These are phyloP conservation scores for Syngnathus acus DNA, from an alignment of 2,797 vertebrate genomes.

Conservation along the genomic window DNA sequence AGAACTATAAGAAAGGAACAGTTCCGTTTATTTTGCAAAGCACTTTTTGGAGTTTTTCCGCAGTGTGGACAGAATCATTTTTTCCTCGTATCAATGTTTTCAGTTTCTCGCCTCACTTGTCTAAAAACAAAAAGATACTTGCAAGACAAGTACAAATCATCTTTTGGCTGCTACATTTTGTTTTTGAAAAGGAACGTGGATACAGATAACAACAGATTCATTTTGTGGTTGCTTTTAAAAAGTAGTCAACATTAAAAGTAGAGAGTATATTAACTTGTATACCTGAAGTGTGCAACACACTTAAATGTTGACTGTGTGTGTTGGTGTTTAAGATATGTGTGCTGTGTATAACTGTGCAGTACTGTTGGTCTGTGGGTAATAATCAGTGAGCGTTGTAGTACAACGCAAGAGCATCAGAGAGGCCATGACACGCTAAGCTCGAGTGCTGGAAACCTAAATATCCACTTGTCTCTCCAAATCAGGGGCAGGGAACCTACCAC, in stretches of 20 bases:
- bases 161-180: conserved; percentile 70
- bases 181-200: conserved; percentile 38
- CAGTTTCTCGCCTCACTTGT: conserved; percentile 71
- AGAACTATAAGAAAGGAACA: conserved; percentile 64
- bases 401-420: conserved; percentile 26
- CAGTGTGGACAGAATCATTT: conserved; percentile 43
- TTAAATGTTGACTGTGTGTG: conserved; percentile 36
- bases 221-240: conserved; percentile 48
- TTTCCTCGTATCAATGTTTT: conserved; percentile 55
- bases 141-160: conserved; percentile 58
- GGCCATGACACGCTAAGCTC: conserved; percentile 47
- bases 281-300: conserved; percentile 46
- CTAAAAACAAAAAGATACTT: conserved; percentile 46
- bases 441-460: conserved; percentile 27
- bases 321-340: conserved; percentile 33
- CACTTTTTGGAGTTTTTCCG: conserved; percentile 58
- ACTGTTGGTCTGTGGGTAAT: conserved; percentile 41
- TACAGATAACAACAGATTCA: conserved; percentile 48
- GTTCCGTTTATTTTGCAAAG: conserved; percentile 45
- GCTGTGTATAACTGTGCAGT: conserved; percentile 53
- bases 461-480: not conserved
- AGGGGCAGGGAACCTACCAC: not conserved
- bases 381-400: conserved; percentile 36
- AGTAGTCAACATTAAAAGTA: conserved; percentile 47
- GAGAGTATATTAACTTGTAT: conserved; percentile 50